These are phyloP conservation scores for Drosophila silvestris DNA, from an alignment of 2,888 invertebrate species.

Conservation along the genomic window DNA sequence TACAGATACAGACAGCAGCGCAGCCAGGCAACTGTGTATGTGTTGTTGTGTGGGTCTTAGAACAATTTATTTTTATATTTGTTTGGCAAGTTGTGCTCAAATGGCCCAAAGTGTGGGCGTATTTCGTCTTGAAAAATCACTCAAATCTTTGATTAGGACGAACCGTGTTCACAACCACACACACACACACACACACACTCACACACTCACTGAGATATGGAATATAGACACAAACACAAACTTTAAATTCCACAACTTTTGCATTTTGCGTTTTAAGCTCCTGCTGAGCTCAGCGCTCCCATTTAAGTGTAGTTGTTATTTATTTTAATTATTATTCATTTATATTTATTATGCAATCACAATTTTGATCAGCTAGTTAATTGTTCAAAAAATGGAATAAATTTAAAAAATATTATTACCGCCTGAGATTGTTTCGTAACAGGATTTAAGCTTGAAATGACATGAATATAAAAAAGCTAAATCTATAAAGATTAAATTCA, in stretches of 20 bases:
- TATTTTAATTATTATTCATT: not conserved
- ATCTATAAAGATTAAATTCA: not conserved
- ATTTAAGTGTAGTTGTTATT: not conserved
- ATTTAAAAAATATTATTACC: not conserved
- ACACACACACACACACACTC: conserved; percentile 6
- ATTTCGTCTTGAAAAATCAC: conserved; percentile 67
- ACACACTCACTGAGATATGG: not conserved
- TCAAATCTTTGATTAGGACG: conserved; percentile 56
- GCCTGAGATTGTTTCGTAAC: not conserved
- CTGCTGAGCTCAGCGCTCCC: not conserved
- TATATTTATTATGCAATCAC: not conserved
- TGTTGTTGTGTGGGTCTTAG: conserved; percentile 49
- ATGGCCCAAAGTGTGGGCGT: conserved; percentile 61
- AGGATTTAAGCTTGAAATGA: not conserved
- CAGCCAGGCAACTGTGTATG: conserved; percentile 48
- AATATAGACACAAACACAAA: not conserved
- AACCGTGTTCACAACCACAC: conserved; percentile 7
- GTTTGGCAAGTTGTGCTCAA: conserved; percentile 79
- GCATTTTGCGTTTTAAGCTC: not conserved
- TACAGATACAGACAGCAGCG: conserved; percentile 66
- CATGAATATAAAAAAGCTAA: not conserved
- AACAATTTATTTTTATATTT: conserved; percentile 81
- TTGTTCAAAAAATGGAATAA: not conserved
- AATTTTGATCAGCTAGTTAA: not conserved
- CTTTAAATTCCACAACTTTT: conserved; percentile 11